Percentiles rank a stretch among this genome's conserved stretches.
Conservation (phyloP, 1,140 invertebrate species). For the Neotoxoptera formosana region DNA sequence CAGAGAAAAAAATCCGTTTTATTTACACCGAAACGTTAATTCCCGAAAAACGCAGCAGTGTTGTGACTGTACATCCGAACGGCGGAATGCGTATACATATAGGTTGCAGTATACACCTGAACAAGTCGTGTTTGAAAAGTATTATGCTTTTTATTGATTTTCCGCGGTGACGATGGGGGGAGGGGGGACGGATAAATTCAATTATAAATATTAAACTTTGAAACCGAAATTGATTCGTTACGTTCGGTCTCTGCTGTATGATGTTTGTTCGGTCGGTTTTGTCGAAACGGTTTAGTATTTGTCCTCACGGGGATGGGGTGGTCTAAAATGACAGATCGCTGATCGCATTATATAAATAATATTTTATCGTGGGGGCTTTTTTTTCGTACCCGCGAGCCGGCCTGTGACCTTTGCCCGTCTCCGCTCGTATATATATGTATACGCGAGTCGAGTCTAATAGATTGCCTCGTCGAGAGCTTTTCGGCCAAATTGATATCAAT, state of each 20-base stretch:
- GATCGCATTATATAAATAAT: neutral
- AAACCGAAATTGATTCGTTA: neutral
- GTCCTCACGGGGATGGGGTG: neutral
- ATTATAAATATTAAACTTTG: constrained; percentile 27
- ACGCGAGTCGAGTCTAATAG: neutral
- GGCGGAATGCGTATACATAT: neutral
- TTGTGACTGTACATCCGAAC: neutral
- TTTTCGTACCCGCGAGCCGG: neutral
- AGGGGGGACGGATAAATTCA: neutral
- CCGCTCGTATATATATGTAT: too few species aligned
- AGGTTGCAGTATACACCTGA: neutral
- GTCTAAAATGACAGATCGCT: neutral
- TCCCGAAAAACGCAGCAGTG: neutral
- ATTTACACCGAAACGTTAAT: neutral
- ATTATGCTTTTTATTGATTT: neutral
- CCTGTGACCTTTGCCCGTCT: neutral
- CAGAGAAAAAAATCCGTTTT: neutral
- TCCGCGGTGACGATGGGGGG: neutral
- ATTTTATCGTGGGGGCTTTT: neutral
- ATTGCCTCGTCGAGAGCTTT: neutral
- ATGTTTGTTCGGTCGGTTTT: neutral
- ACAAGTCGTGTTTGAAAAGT: constrained; percentile 1
- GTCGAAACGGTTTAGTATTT: neutral
- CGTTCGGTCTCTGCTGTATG: neutral
- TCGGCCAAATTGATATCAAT: constrained; percentile 15